Evolutionary conservation across 2,797 vertebrate species (phyloP), one percentile per base, ranked within the genome.

Genomic region (Sebastiscus albofasciatus): DNA sequence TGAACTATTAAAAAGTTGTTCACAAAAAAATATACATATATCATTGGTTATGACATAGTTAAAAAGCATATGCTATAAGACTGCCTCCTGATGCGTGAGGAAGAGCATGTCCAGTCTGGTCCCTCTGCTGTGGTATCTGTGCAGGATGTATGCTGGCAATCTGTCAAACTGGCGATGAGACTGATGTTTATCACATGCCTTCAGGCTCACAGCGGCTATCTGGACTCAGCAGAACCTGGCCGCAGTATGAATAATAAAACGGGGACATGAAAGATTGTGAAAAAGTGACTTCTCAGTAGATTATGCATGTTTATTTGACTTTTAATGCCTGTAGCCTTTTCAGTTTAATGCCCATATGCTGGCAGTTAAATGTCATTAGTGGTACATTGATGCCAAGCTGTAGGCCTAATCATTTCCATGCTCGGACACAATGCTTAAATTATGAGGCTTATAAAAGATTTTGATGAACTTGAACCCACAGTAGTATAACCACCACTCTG

Each of bases 141-240:
- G 27, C 20, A 74, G 46, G 69, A 76, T 72, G 29, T 20, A 83
- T 80, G 64, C 56, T 87, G 60, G 75, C 34, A 75, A 82, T 71
- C 72, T 83, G 73, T 84, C 72, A 79, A 80, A 72, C n/a, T 72
- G 75, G 69, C 27, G 69, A 79, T 81, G 75, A 82, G 33, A 58
- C 78, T 83, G 77, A 80, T 81, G 72, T 62, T 80, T 64, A 83
- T 89, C 83, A 76, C 72, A 81, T 80, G 71, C 34, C 24, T 77
- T 68, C 67, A 60, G 68, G 22, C 55, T 85, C 62, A 54, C 22
- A 49, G 68, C 4, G 5, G 29, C 60, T 14, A 31, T 74, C 27
- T 73, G 73, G 42, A 54, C 12, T 79, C 13, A 2, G 68, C 67
- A 74, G 16, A 73, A 80, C 79, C 36, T 90, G 72, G 31, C 62